Base-by-base conservation (phyloP, 2,113 vertebrate genomes). In the Toxotes jaculatrix region DNA sequence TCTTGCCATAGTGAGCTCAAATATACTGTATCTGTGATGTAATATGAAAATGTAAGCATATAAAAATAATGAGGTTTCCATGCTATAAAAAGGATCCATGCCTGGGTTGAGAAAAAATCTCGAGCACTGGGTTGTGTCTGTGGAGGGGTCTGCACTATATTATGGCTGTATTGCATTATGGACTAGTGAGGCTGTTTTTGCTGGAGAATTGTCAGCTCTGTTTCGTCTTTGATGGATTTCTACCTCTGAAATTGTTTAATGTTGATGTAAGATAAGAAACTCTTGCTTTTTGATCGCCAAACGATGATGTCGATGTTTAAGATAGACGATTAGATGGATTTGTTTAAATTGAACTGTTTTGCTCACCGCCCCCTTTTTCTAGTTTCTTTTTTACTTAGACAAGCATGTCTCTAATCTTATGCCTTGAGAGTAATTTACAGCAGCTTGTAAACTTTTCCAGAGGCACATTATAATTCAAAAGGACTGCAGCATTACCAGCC, bases 81-180 rank as follows among this genome's bases (percentile, higher is more conserved):
- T 71, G 6, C 45, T 71, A 55, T 71, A 71, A 73, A 83, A 79
- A 72, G 57, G 3, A 23, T 4, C 23, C 7, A 3, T 23, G 69
- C 73, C 66, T 85, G 62, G 62, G 61, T 60, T 63, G 49, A 66
- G 67, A 53, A 65, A 34, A 59, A 32, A 42, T 62, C 32, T 34
- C 55, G 49, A 53, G 66, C 42, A 55, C 67, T 55, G 59, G 78
- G 36, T 56, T 81, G 56, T 74, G 45, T 86, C 53, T 75, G 73
- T 66, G 49, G 68, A 79, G 40, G 13, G 82, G n/a, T 80, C 86
- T 84, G 77, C 43, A 53, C 75, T 76, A 9, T 49, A 64, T 85
- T 77, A 85, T 34, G 59, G 5, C 79, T 85, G 51, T 68, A 84
- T 80, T 86, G 61, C 77, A 87, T 88, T 89, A 86, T 74, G 47